Base-by-base conservation (phyloP, 2,113 vertebrate species). In the Ibidorhyncha struthersii region DNA sequence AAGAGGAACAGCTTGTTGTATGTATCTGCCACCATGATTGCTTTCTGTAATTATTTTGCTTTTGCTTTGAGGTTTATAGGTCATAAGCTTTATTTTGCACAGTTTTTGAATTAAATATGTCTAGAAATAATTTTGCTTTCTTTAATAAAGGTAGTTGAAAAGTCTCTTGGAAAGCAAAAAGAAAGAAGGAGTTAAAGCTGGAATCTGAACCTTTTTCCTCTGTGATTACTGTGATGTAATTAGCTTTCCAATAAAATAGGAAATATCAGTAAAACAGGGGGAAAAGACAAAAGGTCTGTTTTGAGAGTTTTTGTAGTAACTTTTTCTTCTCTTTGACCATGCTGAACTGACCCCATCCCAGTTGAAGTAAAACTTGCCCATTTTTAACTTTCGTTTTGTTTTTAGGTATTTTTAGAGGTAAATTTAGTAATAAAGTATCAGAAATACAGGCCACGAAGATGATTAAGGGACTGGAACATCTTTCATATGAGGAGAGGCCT, bases 1-100 rank as follows among this genome's bases (percentile, higher is more conserved):
- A 99, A 93, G 99, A 99, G 16, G 99, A 99, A 63, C 98, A 99
- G 82, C 99, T 99, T 49, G 95, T 99, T 82, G 99, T 99, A 98
- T 99, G 99, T 99, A 84, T 84, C 83, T 82, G 65, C n/a, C 2
- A 55, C 26, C 49, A 14, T 67, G 47, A 72, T 41, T 55, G 71
- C 29, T 83, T 47, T 86, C 40, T 80, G 2, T 45, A 47, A 22
- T 59, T 63, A 36, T 47, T 84, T 85, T 67, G 13, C 29, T 18
- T 81, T 89, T 84, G 12, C 14, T 78, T 84, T 84, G 38, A 73
- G 32, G 18, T 59, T 72, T 84, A 36, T 26, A 69, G 84, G n/a
- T 71, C 2, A 9, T 32, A 20, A 55, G 19, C 26, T 52, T 87
- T 65, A 50, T 71, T 93, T 93, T 90, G n/a, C 38, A 41, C 8